phyloP scores from a whole-genome alignment of 92 coral and sea anemone species.

The Actinostola sp. region DNA sequence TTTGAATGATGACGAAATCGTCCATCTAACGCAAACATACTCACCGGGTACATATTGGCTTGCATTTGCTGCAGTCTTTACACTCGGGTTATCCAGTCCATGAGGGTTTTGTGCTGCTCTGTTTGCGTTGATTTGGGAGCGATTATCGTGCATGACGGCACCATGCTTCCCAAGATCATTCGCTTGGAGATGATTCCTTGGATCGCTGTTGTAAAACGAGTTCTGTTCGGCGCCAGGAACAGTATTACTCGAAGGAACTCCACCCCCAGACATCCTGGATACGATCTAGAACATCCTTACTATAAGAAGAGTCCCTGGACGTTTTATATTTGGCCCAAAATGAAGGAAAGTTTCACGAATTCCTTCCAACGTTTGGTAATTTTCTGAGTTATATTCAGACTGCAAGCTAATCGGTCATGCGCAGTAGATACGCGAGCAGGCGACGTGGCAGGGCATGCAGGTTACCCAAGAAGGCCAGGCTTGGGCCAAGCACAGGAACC shows the following conservation, averaged over 20 bases:
- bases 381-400: slow-evolving; percentile 7
- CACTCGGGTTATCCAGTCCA: slow-evolving; percentile 36
- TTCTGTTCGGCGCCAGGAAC: slow-evolving; percentile 81
- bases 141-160: slow-evolving; percentile 47
- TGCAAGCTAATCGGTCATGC: slow-evolving; percentile 68
- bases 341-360: slow-evolving; percentile 12
- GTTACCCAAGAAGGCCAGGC: slow-evolving; percentile 28
- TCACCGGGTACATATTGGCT: slow-evolving; percentile 16
- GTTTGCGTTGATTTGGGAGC: slow-evolving; percentile 1
- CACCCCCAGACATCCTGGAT: slow-evolving; percentile 81
- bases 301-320: slow-evolving; percentile 5
- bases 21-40: neutral
- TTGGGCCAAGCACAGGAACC: slow-evolving; percentile 14
- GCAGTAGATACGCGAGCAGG: slow-evolving; percentile 64
- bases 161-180: slow-evolving; percentile 54
- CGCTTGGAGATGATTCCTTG: slow-evolving; percentile 67
- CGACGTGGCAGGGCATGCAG: slow-evolving; percentile 93
- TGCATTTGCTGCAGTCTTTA: slow-evolving; percentile 17
- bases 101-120: slow-evolving; percentile 31
- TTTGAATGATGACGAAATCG: slow-evolving; percentile 28
- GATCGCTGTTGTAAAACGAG: slow-evolving; percentile 66
- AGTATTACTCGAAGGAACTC: slow-evolving; percentile 67
- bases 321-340: slow-evolving; percentile 21
- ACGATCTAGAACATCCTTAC: slow-evolving; percentile 49
- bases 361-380: slow-evolving; percentile 3